These are phyloP conservation scores for Crocodylus rhombifer DNA, from an alignment of 2,797 vertebrate species.

Conservation along the genomic window DNA sequence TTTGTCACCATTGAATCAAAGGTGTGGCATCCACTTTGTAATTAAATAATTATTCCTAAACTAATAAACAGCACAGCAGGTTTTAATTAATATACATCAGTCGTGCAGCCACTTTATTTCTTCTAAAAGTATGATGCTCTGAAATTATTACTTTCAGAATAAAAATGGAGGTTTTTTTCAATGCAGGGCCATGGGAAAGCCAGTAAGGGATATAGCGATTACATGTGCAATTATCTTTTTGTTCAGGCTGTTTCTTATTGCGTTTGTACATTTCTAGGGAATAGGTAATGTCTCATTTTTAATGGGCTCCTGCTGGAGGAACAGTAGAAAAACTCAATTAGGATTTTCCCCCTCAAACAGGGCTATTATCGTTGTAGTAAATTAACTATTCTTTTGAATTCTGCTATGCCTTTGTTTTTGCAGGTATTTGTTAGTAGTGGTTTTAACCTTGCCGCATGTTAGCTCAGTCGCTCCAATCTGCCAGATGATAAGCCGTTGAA, in stretches of 20 bases:
- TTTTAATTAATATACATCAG: constrained; percentile 66
- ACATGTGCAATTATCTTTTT: constrained; percentile 3
- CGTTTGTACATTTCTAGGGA: constrained; percentile 20
- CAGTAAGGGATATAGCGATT: constrained; percentile 33
- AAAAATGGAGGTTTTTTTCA: constrained; percentile 41
- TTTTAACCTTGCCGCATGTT: background rate
- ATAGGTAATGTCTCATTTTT: constrained; percentile 21
- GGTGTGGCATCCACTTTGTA: constrained; percentile 60
- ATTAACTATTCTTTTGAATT: background rate
- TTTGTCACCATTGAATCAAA: constrained; percentile 60
- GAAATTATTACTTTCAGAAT: constrained; percentile 45
- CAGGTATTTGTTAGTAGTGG: background rate
- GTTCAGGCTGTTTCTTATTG: background rate
- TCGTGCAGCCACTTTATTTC: background rate
- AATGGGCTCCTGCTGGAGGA: constrained; percentile 28
- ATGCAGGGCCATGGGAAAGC: constrained; percentile 26
- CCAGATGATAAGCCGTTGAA: constrained; percentile 22
- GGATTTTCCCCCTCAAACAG: background rate
- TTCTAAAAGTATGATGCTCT: constrained; percentile 36
- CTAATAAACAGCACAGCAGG: constrained; percentile 70
- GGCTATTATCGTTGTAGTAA: background rate
- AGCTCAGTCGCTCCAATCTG: background rate
- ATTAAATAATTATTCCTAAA: constrained; percentile 73
- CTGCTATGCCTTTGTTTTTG: constrained; percentile 11
- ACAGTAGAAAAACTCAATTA: constrained; percentile 20